Evolutionary conservation across 2,888 invertebrate genomes (phyloP), one percentile per base, ranked within the genome.

Genomic region (Hymenopus coronatus): DNA sequence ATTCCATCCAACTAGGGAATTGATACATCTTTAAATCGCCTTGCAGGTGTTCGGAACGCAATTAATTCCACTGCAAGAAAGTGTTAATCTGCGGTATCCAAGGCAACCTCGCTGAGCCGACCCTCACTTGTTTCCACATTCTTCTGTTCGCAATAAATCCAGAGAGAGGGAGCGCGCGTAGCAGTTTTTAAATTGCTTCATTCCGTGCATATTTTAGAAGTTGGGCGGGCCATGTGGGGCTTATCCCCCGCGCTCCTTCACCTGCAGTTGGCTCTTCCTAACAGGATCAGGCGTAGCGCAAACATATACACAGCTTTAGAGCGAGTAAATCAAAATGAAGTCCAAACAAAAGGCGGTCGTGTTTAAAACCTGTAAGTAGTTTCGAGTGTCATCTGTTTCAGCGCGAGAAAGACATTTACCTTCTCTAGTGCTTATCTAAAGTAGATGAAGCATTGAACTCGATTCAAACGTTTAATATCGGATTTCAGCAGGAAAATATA

Each of bases 101-200:
- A 70, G 54, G 54, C 54, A 54, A 54, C 54, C 54, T 4, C 4
- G 25, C 15, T 4, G 20, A 15, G 20, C 6, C 20, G 4, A 20
- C 54, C 54, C 12, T 20, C 54, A 70, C 54, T 54, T 70, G 30
- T 46, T 82, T 84, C 87, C 28, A 30, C 87, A 87, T 87, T 87
- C 87, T 82, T 14, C 87, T 82, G 28, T 4, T 82, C 82, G 87
- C 87, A 82, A 87, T 87, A 87, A 87, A 87, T 87, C 87, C 82
- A 87, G 28, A n/a, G 40, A 40, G n/a, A 54, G 70, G 30, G 15
- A 25, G 86, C 70, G 25, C 89, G 85, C 88, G 87, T 81, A 89
- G 88, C 83, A 85, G 88, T 89, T 89, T 89, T 84, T 82, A 88
- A 89, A 88, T 89, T 84, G 84, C 82, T 89, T 88, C 88, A 89